These are phyloP conservation scores for Petrocephalus microphthalmus DNA, from an alignment of 2,113 vertebrate genomes.

Conservation along the genomic window DNA sequence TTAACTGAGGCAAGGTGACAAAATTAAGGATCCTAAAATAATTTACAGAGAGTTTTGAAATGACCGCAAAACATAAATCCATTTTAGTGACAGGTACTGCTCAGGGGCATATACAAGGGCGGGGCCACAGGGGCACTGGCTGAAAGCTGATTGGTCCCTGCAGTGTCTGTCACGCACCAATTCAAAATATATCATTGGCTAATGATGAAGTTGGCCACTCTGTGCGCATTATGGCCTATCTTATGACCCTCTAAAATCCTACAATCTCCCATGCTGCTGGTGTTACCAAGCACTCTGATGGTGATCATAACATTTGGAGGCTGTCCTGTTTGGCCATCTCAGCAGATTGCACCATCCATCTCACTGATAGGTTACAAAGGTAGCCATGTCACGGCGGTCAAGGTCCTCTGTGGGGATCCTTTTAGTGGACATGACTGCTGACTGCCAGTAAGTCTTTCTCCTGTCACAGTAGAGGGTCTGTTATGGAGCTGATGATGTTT, in stretches of 20 bases:
- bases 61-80: not conserved
- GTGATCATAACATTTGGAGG: not conserved
- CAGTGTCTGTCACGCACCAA: not conserved
- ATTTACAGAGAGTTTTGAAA: not conserved
- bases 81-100: not conserved
- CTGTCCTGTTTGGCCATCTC: not conserved
- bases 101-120: not conserved
- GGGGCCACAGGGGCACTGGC: not conserved
- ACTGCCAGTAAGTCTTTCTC: not conserved
- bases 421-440: not conserved
- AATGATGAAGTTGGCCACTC: not conserved
- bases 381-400: not conserved
- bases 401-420: not conserved
- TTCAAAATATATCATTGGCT: not conserved
- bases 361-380: not conserved
- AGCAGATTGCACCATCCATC: not conserved
- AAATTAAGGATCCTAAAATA: not conserved
- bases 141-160: not conserved
- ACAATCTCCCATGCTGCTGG: not conserved
- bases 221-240: not conserved
- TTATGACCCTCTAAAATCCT: not conserved
- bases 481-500: not conserved
- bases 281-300: not conserved
- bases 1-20: not conserved
- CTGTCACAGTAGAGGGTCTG: not conserved